These are phyloP conservation scores for Erythrocercus mccallii DNA, from an alignment of 2,113 vertebrate species.

Conservation along the genomic window DNA sequence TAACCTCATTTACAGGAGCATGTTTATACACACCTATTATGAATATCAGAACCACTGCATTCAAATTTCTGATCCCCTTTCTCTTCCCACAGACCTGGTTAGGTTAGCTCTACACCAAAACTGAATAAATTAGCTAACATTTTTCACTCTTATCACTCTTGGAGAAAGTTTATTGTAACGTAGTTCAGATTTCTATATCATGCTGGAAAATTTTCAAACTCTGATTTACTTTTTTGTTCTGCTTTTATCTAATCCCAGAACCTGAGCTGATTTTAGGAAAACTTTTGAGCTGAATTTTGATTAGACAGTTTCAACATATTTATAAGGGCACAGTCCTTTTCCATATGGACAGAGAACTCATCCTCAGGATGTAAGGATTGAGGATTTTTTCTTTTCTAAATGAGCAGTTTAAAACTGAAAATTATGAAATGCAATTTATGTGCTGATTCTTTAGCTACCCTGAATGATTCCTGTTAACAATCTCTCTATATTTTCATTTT, in stretches of 20 bases:
- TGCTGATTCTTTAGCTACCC: neutral
- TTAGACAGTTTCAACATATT: neutral
- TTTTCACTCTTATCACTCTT: neutral
- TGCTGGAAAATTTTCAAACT: neutral
- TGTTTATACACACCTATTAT: accelerated
- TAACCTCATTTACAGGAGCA: neutral
- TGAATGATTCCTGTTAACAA: neutral
- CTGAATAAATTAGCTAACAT: neutral
- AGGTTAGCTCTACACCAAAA: neutral
- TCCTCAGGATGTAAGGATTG: neutral
- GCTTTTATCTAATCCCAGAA: neutral
- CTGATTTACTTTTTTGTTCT: neutral
- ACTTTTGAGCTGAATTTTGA: neutral
- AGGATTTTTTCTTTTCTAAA: neutral
- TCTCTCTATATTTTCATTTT: neutral
- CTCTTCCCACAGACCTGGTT: neutral
- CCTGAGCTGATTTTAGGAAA: neutral
- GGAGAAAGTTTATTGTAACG: neutral
- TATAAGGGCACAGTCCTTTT: neutral
- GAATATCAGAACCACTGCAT: neutral
- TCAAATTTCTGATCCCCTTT: neutral
- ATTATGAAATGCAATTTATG: neutral
- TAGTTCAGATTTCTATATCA: neutral
- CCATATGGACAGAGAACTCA: neutral
- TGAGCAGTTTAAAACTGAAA: neutral